phyloP scores from a whole-genome alignment of 2,797 vertebrate genomes.

The Phalloptychus januarius region DNA sequence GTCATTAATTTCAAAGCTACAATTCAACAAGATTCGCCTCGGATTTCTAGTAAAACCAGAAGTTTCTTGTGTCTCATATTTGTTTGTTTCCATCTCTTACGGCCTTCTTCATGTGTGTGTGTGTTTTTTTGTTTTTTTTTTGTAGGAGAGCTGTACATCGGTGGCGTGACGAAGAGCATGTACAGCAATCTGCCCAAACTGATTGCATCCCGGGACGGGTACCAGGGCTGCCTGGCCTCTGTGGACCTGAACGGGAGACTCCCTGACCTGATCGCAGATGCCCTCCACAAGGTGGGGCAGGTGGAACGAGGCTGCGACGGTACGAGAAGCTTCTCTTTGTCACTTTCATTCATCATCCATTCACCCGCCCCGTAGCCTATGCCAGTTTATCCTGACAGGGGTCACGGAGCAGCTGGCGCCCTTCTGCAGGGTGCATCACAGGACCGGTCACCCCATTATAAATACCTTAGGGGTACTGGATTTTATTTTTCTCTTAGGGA shows the following conservation, averaged over 20 bases:
- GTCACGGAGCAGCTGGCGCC: not conserved
- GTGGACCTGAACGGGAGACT: constrained; percentile 94
- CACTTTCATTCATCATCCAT: not conserved
- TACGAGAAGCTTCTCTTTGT: constrained; percentile 62
- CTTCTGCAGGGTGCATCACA: not conserved
- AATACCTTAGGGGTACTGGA: not conserved
- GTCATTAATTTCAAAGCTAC: not conserved
- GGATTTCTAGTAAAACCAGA: not conserved
- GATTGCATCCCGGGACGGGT: constrained; percentile 92
- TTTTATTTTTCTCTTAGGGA: not conserved
- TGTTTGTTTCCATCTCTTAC: not conserved
- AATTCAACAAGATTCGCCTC: not conserved
- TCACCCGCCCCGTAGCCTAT: not conserved
- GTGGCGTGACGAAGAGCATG: constrained; percentile 89
- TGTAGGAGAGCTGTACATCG: constrained; percentile 92
- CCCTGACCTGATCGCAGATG: constrained; percentile 92
- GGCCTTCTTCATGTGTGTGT: not conserved
- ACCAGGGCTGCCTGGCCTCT: constrained; percentile 93
- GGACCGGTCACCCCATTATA: not conserved
- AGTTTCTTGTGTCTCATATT: not conserved
- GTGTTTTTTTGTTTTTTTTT: constrained; percentile 9
- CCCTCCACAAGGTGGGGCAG: constrained; percentile 90
- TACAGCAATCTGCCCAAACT: constrained; percentile 91
- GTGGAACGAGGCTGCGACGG: constrained; percentile 93
- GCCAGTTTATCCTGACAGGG: not conserved